Evolutionary conservation across 2,888 invertebrate genomes (phyloP), one percentile per base, ranked within the genome.

Genomic region (Zelleria hepariella): DNA sequence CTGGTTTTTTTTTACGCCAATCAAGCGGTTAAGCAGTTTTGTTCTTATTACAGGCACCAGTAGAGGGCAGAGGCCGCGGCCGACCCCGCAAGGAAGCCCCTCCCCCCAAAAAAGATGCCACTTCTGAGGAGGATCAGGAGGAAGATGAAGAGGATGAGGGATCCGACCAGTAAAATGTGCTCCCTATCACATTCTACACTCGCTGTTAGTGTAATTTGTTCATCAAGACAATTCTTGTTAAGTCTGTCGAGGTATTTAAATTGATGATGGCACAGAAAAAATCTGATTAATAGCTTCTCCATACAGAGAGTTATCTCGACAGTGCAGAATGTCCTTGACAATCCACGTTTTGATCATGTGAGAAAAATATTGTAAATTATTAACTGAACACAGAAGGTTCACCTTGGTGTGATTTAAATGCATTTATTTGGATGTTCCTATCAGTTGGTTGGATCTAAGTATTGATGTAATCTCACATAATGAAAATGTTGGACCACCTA

Each of bases 71-170:
- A 67, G 87, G 84, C 52, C 85, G 89, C 64, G 88, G 89, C 2
- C 71, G 89, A 65, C 87, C 86, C 61, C 89, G 89, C 65, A 89
- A 89, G 70, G 89, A 90, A 61, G 79, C 83, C 5, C 69, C 85
- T 4, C 83, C 86, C n/a, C 82, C 89, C 48, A 87, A 88, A 68
- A 88, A 89, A 73, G 86, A 87, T 68, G 88, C 86, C 15, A 82
- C 82, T 47, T 85, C 88, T 60, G 89, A 89, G 65, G 89, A 90
- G 65, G 87, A 90, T 69, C 86, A 88, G 60, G 89, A 89, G 54
- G 88, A 90, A 62, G 88, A 89, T 51, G 89, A 88, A 25, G 88
- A 89, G 3, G 70, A 70, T 57, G 88, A 89, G 63, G 89, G 83
- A 67, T 89, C 89, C 67, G 89, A 89, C 77, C 86, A 89, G 81